Conservation (phyloP, 2,797 vertebrate species). For the Dermochelys coriacea region DNA sequence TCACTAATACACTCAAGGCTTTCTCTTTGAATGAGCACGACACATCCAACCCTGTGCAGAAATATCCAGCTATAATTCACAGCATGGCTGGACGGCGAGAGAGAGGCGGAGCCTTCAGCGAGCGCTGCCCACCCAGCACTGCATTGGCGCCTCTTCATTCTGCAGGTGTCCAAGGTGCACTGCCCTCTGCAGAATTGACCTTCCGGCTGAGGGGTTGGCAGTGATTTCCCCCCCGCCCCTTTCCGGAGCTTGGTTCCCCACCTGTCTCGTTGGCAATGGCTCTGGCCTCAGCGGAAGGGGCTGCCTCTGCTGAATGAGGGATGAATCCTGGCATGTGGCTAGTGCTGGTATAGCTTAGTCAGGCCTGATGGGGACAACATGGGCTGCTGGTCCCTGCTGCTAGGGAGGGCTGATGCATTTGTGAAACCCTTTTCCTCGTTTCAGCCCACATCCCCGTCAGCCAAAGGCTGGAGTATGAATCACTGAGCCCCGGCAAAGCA, state of each 20-base stretch:
- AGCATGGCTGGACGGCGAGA: neutral
- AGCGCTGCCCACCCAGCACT: neutral
- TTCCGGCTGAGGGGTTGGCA: neutral
- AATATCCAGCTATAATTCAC: neutral
- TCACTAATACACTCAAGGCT: neutral
- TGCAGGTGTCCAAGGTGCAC: neutral
- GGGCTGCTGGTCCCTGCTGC: neutral
- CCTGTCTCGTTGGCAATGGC: neutral
- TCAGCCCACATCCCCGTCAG: neutral
- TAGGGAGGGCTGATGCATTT: neutral
- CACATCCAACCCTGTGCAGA: no score
- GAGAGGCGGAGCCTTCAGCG: accelerated
- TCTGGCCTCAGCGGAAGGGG: neutral
- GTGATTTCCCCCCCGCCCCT: accelerated
- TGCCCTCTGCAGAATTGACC: neutral
- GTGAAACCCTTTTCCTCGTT: neutral
- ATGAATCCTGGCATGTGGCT: neutral
- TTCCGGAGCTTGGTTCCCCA: neutral
- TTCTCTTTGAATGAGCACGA: neutral
- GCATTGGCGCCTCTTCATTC: neutral
- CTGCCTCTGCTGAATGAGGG: neutral
- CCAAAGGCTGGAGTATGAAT: neutral
- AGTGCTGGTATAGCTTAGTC: neutral
- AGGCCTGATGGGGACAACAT: neutral
- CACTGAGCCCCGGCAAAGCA: neutral